Base-by-base conservation (phyloP, 2,888 invertebrate genomes). In the Cataglyphis albicans region DNA sequence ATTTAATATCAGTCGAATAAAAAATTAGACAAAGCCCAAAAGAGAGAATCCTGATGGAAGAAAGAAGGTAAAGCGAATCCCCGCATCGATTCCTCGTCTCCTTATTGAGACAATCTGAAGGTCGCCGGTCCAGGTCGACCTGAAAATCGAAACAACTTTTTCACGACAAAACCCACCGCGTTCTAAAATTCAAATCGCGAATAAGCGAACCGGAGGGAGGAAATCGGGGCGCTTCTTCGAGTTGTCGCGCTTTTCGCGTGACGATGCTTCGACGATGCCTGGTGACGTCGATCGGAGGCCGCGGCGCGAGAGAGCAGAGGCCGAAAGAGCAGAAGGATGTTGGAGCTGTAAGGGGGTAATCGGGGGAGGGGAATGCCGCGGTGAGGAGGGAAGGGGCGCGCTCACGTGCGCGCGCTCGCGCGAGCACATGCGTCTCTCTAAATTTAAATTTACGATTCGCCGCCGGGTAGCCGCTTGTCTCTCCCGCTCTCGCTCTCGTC, bases 381-480 rank as follows among this genome's bases (percentile, higher is more conserved):
- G 25, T 59, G 44, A 41, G 25, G 72, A n/a, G 63, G 12, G 65
- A 78, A 59, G 68, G 48, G 78, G 59, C 32, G 35, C 72, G 78
- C 78, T 78, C 78, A 78, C 78, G 78, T 78, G 78, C 57, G 41
- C 55, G 55, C 65, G 67, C n/a, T 61, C 61, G 73, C 63, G 48
- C 57, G 25, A 44, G 73, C 76, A 83, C 84, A 52, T n/a, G 81
- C 82, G 84, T 83, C 73, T 86, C 89, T 90, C 91, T 91, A 91
- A 91, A 91, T 91, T 91, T 91, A 91, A 91, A 91, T 91, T 91
- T 91, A 91, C 91, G 91, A 91, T 90, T 88, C n/a, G n/a, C n/a
- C 76, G 73, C 84, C 74, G 75, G 87, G 84, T 74, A 85, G 80
- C 81, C 87, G 86, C 82, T 81, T 86, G 86, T 89, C 87, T 0